Base-by-base conservation (phyloP, 1,140 invertebrate species). In the Drusus annulatus region DNA sequence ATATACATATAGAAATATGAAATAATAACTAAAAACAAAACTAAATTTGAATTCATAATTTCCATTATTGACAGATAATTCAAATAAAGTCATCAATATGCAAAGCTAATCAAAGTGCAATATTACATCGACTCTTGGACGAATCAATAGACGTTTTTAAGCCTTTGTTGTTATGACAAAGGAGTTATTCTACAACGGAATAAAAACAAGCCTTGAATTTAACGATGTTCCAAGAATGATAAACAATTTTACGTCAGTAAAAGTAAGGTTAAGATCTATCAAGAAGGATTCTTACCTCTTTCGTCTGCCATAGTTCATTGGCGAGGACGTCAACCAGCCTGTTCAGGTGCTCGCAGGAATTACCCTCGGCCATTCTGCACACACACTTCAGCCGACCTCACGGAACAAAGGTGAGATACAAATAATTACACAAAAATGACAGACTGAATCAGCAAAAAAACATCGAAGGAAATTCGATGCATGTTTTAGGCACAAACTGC, bases 271-370 rank as follows among this genome's bases (percentile, higher is more conserved):
- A 89, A 82, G 84, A 82, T 82, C 69, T 82, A 36, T 45, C 82
- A 84, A 88, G 84, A 81, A 81, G 76, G 21, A 54, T 51, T 81
- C 84, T 84, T 82, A 89, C 88, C 86, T 89, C 88, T 82, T 87
- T 89, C 17, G 86, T 85, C 75, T 87, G 86, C 87, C 87, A 89
- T 75, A 88, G 80, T 25, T 89, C 86, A 80, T 86, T 87, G 74
- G 81, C 86, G 3, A 89, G 84, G 45, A 86, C 84, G 76, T 89
- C 86, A 76, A 85, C 84, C 17, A 90, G 83, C 75, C 87, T 88
- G 82, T 89, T 88, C 76, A 90, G 81, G 84, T 90, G 88, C 75
- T 89, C 88, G 86, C 88, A 90, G 58, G 19, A 74, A 16, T 15
- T 50, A 15, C 10, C 7, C 4, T 79, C 68, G 36, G 69, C 60